Percentiles rank a stretch among this genome's conserved stretches.
These are phyloP conservation scores for Stigmatopora nigra DNA, from an alignment of 2,113 vertebrate genomes.

Conservation along the genomic window DNA sequence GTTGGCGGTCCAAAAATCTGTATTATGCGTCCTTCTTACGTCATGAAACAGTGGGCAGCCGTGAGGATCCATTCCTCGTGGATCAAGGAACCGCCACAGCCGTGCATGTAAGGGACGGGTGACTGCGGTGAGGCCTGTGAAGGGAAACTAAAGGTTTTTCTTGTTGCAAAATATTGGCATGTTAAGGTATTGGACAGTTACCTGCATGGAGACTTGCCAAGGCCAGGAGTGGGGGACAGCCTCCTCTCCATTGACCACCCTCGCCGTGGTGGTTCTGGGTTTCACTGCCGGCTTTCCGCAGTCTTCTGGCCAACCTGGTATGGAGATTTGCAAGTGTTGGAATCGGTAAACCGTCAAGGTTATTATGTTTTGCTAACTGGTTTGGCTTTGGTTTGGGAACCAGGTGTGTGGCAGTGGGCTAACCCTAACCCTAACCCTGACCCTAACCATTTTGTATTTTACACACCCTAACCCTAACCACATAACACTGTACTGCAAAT, in stretches of 20 bases:
- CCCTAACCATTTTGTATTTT: too few relatives aligned
- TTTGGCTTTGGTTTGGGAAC: too few relatives aligned
- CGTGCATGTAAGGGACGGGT: slow-evolving; percentile 49
- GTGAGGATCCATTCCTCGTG: slow-evolving; percentile 69
- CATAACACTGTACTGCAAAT: neutral
- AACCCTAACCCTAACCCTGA: too few relatives aligned
- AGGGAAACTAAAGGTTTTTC: slow-evolving; percentile 3
- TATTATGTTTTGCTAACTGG: too few relatives aligned
- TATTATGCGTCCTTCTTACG: slow-evolving; percentile 35
- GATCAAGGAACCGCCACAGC: slow-evolving; percentile 69
- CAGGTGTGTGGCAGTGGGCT: too few relatives aligned
- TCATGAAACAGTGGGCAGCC: slow-evolving; percentile 70
- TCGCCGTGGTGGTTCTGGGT: slow-evolving; percentile 32
- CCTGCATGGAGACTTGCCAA: slow-evolving; percentile 74
- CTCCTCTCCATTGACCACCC: slow-evolving; percentile 64
- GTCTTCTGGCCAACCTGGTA: slow-evolving; percentile 55
- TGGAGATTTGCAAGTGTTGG: neutral
- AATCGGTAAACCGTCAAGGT: too few relatives aligned
- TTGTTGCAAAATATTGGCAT: too few relatives aligned
- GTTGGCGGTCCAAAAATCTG: too few relatives aligned
- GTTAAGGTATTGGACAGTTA: slow-evolving; percentile 8
- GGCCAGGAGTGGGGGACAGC: slow-evolving; percentile 66
- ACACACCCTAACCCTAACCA: too few relatives aligned
- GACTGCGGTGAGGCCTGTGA: slow-evolving; percentile 29
- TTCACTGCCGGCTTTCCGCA: slow-evolving; percentile 57